phyloP scores from a whole-genome alignment of 2,113 vertebrate species.

The Dolichallabes microphthalmus region DNA sequence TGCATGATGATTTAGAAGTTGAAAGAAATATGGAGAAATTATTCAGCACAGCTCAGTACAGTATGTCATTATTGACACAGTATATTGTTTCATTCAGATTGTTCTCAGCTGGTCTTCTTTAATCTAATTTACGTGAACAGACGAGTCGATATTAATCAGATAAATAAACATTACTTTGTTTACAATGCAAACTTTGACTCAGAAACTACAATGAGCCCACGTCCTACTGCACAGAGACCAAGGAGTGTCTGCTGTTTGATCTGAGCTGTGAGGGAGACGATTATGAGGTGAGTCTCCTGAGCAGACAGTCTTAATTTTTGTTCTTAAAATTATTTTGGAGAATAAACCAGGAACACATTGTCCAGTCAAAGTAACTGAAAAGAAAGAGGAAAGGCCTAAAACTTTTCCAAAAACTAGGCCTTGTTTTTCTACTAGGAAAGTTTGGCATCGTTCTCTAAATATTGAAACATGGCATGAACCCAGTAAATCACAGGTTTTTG shows the following conservation, averaged over 20 bases:
- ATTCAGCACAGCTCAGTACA: not conserved
- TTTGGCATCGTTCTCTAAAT: too few species aligned
- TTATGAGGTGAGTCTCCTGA: conserved; percentile 65
- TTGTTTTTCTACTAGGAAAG: too few species aligned
- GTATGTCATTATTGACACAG: not conserved
- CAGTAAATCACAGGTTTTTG: not conserved
- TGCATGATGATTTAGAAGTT: not conserved
- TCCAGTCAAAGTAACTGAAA: not conserved
- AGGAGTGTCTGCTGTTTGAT: conserved; percentile 66
- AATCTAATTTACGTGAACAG: not conserved
- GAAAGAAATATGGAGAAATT: not conserved
- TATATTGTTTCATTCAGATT: not conserved
- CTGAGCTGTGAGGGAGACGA: conserved; percentile 52
- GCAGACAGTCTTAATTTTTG: not conserved
- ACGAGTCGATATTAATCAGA: not conserved
- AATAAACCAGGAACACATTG: not conserved
- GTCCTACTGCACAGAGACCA: conserved; percentile 62
- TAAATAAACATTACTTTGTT: not conserved
- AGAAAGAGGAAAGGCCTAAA: too few species aligned
- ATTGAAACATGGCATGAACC: not conserved
- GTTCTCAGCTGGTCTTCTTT: not conserved
- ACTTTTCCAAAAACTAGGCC: too few species aligned
- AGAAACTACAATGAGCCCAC: conserved; percentile 55
- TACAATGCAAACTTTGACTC: conserved; percentile 20
- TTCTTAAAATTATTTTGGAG: not conserved